Percentiles rank a stretch among this genome's conserved stretches.
These are phyloP conservation scores for Tylochromis polylepis DNA, from an alignment of 2,113 vertebrate species.

Conservation along the genomic window DNA sequence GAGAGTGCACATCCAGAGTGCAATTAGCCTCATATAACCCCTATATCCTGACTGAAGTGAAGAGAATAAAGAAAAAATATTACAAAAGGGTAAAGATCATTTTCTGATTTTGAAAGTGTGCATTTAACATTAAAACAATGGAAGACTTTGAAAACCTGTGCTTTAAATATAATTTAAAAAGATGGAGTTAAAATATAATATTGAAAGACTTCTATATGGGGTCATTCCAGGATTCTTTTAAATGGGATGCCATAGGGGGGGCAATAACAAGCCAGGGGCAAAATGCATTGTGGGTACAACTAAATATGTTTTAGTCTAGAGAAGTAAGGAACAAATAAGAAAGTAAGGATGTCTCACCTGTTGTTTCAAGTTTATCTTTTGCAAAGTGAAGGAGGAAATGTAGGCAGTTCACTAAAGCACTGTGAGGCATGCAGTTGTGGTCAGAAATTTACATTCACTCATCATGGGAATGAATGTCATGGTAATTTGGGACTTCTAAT, in stretches of 20 bases:
- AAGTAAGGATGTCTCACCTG: neutral
- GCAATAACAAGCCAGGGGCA: neutral
- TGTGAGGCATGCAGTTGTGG: neutral
- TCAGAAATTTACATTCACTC: neutral
- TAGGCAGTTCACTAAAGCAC: neutral
- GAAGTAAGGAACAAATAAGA: neutral
- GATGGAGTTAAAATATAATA: too few species aligned
- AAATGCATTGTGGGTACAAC: neutral
- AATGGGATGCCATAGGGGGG: too few species aligned
- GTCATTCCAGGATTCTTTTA: too few species aligned
- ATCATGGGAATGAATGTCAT: neutral
- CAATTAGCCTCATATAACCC: constrained; percentile 35
- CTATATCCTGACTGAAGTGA: neutral
- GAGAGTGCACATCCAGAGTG: constrained; percentile 21
- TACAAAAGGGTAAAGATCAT: neutral
- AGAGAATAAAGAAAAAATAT: constrained; percentile 28
- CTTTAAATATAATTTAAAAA: too few species aligned
- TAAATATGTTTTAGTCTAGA: neutral
- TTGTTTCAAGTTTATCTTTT: neutral
- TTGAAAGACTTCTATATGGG: too few species aligned
- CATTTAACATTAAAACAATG: neutral
- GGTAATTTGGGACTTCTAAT: neutral
- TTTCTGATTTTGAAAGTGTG: neutral
- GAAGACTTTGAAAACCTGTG: neutral
- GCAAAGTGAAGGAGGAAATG: neutral